Evolutionary conservation across 2,113 vertebrate genomes (phyloP).

Genomic region (Poeciliopsis turrubarensis): DNA sequence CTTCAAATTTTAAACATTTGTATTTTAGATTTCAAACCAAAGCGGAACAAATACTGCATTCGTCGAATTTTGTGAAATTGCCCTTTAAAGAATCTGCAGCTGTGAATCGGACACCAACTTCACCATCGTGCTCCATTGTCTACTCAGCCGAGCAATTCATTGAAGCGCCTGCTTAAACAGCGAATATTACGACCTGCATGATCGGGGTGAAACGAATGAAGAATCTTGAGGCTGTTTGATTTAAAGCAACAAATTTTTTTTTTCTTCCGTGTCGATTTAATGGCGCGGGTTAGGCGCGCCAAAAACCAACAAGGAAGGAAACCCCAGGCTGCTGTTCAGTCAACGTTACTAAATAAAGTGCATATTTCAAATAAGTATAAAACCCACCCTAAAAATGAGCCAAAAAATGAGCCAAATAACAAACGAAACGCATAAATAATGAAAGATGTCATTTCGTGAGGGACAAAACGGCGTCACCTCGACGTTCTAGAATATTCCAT

Average conservation of each 20-base stretch:
- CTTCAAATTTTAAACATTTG: neutral
- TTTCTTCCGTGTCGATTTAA: neutral
- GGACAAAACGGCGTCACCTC: neutral
- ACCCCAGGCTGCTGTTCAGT: neutral
- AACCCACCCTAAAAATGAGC: neutral
- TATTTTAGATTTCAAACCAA: neutral
- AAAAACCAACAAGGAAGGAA: neutral
- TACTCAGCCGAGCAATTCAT: no score
- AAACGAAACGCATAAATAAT: neutral
- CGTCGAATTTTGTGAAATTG: neutral
- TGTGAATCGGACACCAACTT: neutral
- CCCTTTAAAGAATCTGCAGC: neutral
- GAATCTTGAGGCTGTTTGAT: slow-evolving; percentile 34
- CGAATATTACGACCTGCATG: neutral
- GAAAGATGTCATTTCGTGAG: neutral
- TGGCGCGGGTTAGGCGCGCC: neutral
- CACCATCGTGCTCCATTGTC: neutral
- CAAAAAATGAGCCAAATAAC: neutral
- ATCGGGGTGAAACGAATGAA: slow-evolving; percentile 13
- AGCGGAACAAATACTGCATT: no score
- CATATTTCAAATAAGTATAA: neutral
- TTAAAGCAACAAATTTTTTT: neutral
- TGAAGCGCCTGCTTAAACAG: neutral
- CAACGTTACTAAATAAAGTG: neutral
- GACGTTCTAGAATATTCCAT: slow-evolving; percentile 5